A percentile compares a stretch with the other conserved stretches of the same genome.
These are phyloP conservation scores for Enteromius anoplus DNA, from an alignment of 2,797 vertebrate genomes.

Conservation along the genomic window DNA sequence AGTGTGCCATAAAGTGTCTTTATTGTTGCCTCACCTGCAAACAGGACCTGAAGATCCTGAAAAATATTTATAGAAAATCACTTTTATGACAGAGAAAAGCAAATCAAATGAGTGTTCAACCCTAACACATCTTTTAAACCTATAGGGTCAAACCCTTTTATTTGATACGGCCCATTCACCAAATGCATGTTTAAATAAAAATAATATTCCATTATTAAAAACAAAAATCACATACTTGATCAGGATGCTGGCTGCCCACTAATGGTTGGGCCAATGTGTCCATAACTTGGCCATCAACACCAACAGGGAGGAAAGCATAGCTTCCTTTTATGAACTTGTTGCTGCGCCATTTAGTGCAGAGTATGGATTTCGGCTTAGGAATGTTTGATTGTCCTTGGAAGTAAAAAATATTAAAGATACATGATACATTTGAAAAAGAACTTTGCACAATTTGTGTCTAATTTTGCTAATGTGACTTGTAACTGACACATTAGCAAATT, in stretches of 20 bases:
- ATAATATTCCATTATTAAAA: not conserved
- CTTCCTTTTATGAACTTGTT: conserved; percentile 52
- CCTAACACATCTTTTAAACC: not conserved
- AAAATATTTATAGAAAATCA: conserved; percentile 22
- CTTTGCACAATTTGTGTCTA: not conserved
- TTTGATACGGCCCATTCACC: not conserved
- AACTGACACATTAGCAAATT: not conserved
- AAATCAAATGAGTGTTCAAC: not conserved
- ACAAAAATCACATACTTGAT: conserved; percentile 41
- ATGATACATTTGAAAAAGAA: not conserved
- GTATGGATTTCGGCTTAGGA: conserved; percentile 50
- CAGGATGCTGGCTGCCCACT: conserved; percentile 30
- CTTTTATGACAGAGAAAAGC: not conserved
- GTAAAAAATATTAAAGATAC: not conserved
- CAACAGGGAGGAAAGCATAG: conserved; percentile 58
- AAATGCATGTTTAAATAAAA: not conserved
- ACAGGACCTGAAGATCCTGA: conserved; percentile 63
- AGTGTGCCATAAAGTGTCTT: conserved; percentile 63
- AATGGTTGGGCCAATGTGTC: conserved; percentile 60
- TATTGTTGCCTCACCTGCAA: conserved; percentile 65
- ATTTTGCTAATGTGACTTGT: no score
- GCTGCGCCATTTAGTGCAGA: conserved; percentile 59
- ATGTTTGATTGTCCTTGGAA: conserved; percentile 51
- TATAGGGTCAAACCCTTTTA: not conserved
- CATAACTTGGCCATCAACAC: conserved; percentile 54